Base-by-base conservation (phyloP, 1,140 invertebrate species). In the Magallana gigas region DNA sequence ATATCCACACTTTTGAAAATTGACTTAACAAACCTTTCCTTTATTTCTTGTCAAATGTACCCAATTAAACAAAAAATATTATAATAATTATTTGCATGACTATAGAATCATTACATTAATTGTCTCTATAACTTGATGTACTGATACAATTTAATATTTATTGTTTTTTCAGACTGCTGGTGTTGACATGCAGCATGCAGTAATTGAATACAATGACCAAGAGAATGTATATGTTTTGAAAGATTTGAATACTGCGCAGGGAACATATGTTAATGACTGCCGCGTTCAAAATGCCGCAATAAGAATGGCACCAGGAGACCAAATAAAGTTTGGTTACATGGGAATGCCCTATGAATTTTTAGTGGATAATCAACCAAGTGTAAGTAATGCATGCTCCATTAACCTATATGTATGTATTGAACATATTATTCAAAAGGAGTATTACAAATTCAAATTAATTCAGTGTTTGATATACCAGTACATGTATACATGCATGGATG, bases 211-310 rank as follows among this genome's bases (percentile, higher is more conserved):
- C 90, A 92, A 91, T 87, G 93, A 94, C 64, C 91, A 92, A 83
- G 94, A 95, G 88, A 93, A 93, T 57, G 93, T 94, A 88, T 94
- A 91, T 90, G 90, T 95, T 8, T 85, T 95, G 16, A 93, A 95
- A 90, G 95, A 95, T 89, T 89, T 95, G 48, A 95, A 95, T 90
- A 93, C 94, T 14, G 90, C 92, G 18, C 93, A 94, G 83, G 95
- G 95, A 29, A 95, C 94, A 8, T 95, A 94, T 90, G 93, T 95
- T 1, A 95, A 95, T 88, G 94, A 95, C 86, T 93, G 93, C 56
- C 89, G 94, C 48, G 91, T 95, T 71, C 94, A 95, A 87, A 95
- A 95, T 91, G 94, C 94, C 11, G 92, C 94, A 83, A 94, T 95
- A 5, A 88, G 94, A 84, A 88, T 95, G 6, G 92, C 92, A 71